phyloP scores from a whole-genome alignment of 2,797 vertebrate species.

The Argentina silus region DNA sequence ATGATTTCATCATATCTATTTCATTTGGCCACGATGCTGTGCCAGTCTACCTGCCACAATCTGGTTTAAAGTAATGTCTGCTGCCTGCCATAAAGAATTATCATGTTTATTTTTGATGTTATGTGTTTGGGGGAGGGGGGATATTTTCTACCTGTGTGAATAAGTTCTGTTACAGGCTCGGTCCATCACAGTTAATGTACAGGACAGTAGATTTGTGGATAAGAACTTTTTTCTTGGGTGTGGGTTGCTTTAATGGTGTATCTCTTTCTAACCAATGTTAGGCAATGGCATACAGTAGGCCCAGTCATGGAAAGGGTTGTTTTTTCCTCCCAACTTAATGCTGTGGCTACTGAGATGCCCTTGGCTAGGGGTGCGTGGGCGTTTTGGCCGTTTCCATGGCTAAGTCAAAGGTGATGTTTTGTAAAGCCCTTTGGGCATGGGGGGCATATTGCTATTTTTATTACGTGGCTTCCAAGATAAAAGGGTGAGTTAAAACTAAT shows the following conservation, averaged over 20 bases:
- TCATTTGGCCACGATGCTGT: too few relatives aligned
- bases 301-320: neutral
- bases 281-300: neutral
- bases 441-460: neutral
- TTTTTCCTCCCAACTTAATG: constrained; percentile 42
- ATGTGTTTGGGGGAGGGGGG: neutral
- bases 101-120: neutral
- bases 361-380: constrained; percentile 3
- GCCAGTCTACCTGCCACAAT: neutral
- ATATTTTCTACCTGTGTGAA: neutral
- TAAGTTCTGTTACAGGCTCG: too few relatives aligned
- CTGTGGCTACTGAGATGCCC: constrained; percentile 51
- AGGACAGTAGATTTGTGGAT: too few relatives aligned
- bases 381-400: constrained; percentile 18
- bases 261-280: neutral
- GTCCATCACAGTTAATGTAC: too few relatives aligned
- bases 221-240: neutral
- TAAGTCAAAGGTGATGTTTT: constrained; percentile 47
- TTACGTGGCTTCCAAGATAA: constrained; percentile 25
- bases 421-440: constrained; percentile 17
- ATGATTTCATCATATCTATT: constrained; percentile 26
- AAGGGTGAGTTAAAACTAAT: constrained; percentile 22
- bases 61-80: neutral
- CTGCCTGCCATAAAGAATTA: neutral
- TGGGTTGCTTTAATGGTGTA: too few relatives aligned